Percentiles rank a stretch among this genome's conserved stretches.
These are phyloP conservation scores for Alectoris magna DNA, from an alignment of 2,797 vertebrate genomes.

Conservation along the genomic window DNA sequence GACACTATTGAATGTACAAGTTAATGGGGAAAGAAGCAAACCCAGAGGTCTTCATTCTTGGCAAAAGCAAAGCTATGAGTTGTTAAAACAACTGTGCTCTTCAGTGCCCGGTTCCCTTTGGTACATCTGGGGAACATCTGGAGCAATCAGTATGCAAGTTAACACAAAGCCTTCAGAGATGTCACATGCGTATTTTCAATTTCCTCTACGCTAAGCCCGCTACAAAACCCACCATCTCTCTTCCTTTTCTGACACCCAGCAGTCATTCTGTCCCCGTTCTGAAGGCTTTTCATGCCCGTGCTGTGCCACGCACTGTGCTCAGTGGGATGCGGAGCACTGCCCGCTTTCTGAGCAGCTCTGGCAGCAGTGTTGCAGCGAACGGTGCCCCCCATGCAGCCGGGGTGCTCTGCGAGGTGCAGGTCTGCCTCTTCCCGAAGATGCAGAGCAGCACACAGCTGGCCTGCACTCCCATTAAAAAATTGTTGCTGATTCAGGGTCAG, in stretches of 20 bases:
- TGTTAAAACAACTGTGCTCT: slow-evolving; percentile 19
- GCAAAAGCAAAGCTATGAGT: not conserved
- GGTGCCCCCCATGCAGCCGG: not conserved
- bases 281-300: not conserved
- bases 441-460: no score
- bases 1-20: not conserved
- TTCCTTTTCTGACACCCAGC: not conserved
- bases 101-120: not conserved
- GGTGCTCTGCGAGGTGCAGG: not conserved
- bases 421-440: not conserved
- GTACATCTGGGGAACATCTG: slow-evolving; percentile 71
- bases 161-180: slow-evolving; percentile 43
- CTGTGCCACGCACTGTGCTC: no score
- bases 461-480: not conserved
- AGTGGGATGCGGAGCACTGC: not conserved
- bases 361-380: not conserved
- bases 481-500: not conserved
- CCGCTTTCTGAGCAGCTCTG: no score
- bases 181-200: slow-evolving; percentile 63
- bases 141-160: slow-evolving; percentile 46
- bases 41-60: not conserved
- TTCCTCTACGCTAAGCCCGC: slow-evolving; percentile 46
- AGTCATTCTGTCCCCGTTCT: not conserved
- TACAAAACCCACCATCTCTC: not conserved
- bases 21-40: not conserved